phyloP scores from a whole-genome alignment of 2,888 invertebrate species.

The Dasypolia templi region DNA sequence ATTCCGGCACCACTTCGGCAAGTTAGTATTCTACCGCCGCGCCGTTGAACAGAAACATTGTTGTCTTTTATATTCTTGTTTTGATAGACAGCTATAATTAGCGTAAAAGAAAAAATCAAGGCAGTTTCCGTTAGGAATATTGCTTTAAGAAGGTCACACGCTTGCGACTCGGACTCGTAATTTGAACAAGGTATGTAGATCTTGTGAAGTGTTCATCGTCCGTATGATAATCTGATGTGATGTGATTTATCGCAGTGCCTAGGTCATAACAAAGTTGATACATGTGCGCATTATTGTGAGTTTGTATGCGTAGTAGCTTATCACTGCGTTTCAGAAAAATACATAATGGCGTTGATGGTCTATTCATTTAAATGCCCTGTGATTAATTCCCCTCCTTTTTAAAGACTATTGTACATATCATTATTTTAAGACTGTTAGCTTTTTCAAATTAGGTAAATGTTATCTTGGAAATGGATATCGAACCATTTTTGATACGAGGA shows the following conservation, averaged over 20 bases:
- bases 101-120: slow-evolving; percentile 45
- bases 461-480: too few species aligned
- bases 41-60: slow-evolving; percentile 45
- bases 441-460: too few species aligned
- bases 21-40: slow-evolving; percentile 50
- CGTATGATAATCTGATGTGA: slow-evolving; percentile 12
- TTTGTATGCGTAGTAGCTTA: not conserved
- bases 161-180: slow-evolving; percentile 1
- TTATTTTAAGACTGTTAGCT: too few species aligned
- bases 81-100: slow-evolving; percentile 64
- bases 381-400: too few species aligned
- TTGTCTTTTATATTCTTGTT: slow-evolving; percentile 51
- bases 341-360: not conserved
- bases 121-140: slow-evolving; percentile 27
- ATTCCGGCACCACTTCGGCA: slow-evolving; percentile 25
- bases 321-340: not conserved
- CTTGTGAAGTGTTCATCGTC: not conserved
- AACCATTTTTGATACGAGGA: not conserved
- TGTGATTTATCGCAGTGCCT: slow-evolving; percentile 25
- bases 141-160: slow-evolving; percentile 18
- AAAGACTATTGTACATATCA: too few species aligned
- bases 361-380: not conserved
- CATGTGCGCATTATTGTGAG: slow-evolving; percentile 12
- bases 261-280: slow-evolving; percentile 37
- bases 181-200: slow-evolving; percentile 5